Conservation (phyloP, 2,113 vertebrate genomes). For the Epinephelus fuscoguttatus region DNA sequence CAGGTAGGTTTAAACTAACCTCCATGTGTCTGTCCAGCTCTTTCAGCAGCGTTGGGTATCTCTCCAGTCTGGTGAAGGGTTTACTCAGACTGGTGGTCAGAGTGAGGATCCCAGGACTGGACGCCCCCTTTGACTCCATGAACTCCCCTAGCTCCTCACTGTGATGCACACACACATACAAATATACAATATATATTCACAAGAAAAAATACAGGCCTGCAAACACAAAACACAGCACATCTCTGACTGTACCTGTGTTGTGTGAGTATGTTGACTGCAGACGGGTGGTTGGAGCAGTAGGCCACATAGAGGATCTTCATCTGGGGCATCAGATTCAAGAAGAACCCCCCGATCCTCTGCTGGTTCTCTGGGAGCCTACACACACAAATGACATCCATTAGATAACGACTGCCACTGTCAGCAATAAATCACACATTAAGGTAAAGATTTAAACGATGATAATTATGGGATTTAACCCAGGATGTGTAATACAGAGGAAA, state of each 20-base stretch:
- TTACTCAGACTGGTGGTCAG: constrained; percentile 96
- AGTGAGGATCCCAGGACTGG: constrained; percentile 92
- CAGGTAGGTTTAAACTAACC: constrained; percentile 70
- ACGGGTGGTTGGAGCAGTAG: constrained; percentile 97
- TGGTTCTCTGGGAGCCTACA: constrained; percentile 92
- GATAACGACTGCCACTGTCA: not conserved
- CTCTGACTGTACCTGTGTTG: constrained; percentile 88
- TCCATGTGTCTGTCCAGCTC: constrained; percentile 98
- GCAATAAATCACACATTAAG: not conserved
- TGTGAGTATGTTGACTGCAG: constrained; percentile 94
- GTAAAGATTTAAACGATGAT: not conserved
- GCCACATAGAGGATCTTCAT: constrained; percentile 92
- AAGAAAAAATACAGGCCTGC: too few relatives aligned
- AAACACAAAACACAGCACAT: not conserved
- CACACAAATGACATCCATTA: not conserved
- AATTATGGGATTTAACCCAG: not conserved
- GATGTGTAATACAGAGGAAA: not conserved
- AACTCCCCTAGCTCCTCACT: constrained; percentile 96
- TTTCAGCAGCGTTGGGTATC: constrained; percentile 95
- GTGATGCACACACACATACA: not conserved
- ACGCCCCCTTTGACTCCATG: constrained; percentile 96
- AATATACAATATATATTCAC: not conserved
- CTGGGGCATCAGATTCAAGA: constrained; percentile 91
- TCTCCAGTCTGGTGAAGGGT: constrained; percentile 96
- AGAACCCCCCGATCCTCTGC: constrained; percentile 95